These are phyloP conservation scores for Oryzias melastigma DNA, from an alignment of 2,113 vertebrate genomes.

Conservation along the genomic window DNA sequence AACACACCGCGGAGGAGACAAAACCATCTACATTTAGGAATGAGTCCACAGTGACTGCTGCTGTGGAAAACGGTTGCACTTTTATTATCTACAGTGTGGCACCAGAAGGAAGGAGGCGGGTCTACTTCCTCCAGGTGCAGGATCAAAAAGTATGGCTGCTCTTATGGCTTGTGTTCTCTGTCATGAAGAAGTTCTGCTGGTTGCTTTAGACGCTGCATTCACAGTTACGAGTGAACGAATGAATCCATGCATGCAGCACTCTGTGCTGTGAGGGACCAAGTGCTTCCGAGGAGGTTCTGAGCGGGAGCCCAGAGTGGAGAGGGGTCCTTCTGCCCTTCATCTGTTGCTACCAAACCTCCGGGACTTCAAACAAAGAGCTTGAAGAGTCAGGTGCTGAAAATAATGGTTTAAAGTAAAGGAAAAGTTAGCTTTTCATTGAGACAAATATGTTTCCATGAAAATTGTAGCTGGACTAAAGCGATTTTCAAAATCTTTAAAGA, in stretches of 20 bases:
- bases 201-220: constrained; percentile 31
- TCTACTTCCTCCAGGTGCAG: constrained; percentile 21
- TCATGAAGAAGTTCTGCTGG: constrained; percentile 33
- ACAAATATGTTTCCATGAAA: too few relatives aligned
- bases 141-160: constrained; percentile 60
- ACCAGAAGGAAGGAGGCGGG: constrained; percentile 47
- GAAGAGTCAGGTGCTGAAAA: constrained; percentile 46
- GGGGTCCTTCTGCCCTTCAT: not conserved
- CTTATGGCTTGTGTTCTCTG: constrained; percentile 63
- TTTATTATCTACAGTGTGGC: constrained; percentile 1
- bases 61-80: constrained; percentile 11
- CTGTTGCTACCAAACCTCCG: constrained; percentile 76
- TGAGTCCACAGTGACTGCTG: constrained; percentile 27
- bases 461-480: too few relatives aligned
- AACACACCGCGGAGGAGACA: constrained; percentile 42
- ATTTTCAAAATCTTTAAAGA: too few relatives aligned
- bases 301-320: constrained; percentile 18
- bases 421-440: not conserved
- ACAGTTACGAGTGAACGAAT: constrained; percentile 37
- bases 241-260: constrained; percentile 8
- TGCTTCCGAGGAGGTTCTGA: constrained; percentile 20
- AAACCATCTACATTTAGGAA: constrained; percentile 21
- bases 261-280: constrained; percentile 27
- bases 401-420: not conserved
- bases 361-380: constrained; percentile 73